phyloP scores from a whole-genome alignment of 2,113 vertebrate species.

The Cynopterus brachyotis region DNA sequence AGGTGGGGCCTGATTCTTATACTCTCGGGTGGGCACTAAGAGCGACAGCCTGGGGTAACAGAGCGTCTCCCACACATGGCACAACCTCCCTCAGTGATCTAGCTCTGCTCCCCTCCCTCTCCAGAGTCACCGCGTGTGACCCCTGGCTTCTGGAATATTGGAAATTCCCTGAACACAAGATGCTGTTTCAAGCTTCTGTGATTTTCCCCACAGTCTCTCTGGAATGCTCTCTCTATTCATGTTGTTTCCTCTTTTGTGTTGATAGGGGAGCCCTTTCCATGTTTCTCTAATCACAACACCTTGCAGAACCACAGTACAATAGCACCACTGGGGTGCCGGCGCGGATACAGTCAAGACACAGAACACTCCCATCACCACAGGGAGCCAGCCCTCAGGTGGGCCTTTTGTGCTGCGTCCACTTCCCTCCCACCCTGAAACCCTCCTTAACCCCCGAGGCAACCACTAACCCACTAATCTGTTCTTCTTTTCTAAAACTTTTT shows the following conservation, averaged over 20 bases:
- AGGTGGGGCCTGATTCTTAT: neutral
- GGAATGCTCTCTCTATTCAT: neutral
- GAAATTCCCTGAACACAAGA: neutral
- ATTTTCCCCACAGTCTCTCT: neutral
- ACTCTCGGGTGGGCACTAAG: neutral
- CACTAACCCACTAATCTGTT: neutral
- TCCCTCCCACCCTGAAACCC: neutral
- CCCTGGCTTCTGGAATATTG: neutral
- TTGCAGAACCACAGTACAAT: neutral
- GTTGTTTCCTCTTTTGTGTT: neutral
- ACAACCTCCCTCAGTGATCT: neutral
- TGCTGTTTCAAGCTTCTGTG: neutral
- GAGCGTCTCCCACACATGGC: neutral
- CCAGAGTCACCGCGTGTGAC: neutral
- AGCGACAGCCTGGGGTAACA: no score
- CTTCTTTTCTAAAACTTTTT: neutral
- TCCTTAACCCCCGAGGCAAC: neutral
- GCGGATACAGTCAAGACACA: neutral
- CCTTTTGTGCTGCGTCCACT: neutral
- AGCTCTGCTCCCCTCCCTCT: neutral
- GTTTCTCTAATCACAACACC: neutral
- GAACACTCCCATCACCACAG: fast-evolving
- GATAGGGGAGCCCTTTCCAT: neutral
- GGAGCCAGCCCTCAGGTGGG: no score
- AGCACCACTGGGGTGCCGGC: no score